These are phyloP conservation scores for Ispidina lecontei DNA, from an alignment of 2,797 vertebrate genomes.

Conservation along the genomic window DNA sequence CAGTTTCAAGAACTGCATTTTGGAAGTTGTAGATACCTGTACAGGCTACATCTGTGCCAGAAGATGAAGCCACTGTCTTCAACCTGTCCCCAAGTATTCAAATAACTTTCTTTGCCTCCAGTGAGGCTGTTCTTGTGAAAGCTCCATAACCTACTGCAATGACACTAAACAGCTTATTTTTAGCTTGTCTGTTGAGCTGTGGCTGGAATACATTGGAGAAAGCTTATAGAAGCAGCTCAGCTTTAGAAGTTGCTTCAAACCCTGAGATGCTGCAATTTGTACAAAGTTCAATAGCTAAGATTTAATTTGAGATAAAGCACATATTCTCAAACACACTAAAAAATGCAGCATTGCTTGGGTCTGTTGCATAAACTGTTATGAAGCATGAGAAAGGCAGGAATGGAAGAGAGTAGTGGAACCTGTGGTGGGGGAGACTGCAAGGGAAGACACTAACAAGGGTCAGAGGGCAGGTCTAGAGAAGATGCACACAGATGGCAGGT, in stretches of 20 bases:
- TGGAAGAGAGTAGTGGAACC: neutral
- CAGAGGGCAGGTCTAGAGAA: neutral
- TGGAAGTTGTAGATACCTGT: neutral
- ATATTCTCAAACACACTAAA: neutral
- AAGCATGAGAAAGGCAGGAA: neutral
- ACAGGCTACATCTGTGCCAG: neutral
- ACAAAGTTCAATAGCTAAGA: neutral
- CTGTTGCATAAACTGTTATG: neutral
- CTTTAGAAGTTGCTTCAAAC: neutral
- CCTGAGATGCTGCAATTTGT: neutral
- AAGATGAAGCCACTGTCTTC: neutral
- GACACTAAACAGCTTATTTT: neutral
- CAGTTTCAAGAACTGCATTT: neutral
- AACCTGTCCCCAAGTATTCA: neutral
- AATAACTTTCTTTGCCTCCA: neutral
- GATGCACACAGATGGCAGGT: neutral
- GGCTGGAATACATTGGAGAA: neutral
- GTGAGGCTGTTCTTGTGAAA: neutral
- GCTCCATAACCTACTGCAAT: neutral
- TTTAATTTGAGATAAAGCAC: constrained; percentile 1
- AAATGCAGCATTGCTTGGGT: neutral
- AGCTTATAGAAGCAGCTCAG: neutral
- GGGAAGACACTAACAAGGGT: neutral
- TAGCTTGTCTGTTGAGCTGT: neutral
- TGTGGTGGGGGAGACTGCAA: neutral